A percentile compares a stretch with the other conserved stretches of the same genome.
Evolutionary conservation across 1,140 invertebrate species (phyloP).

Genomic region (Cydia splendana): DNA sequence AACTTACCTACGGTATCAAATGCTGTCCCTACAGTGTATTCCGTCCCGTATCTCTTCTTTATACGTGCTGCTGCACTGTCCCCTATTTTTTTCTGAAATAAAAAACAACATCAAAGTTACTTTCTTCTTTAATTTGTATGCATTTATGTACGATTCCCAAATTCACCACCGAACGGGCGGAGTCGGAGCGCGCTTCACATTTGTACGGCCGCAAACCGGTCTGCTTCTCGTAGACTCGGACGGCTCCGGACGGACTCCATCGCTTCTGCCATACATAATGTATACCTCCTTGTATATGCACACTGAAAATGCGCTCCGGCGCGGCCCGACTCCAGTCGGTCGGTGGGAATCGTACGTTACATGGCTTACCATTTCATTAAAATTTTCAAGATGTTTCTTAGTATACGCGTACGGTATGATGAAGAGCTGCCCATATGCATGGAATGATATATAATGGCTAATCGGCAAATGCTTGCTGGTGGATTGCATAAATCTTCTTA

Average conservation of each 20-base stretch:
- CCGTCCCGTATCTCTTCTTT: conserved; percentile 63
- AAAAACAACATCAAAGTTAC: not conserved
- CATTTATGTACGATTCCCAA: too few species aligned
- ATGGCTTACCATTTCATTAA: conserved; percentile 76
- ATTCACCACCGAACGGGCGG: too few species aligned
- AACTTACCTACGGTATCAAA: conserved; percentile 72
- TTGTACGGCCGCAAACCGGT: too few species aligned
- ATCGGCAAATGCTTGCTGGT: not conserved
- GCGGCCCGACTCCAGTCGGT: too few species aligned
- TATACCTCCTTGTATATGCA: too few species aligned
- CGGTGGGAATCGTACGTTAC: too few species aligned
- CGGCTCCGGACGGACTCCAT: too few species aligned
- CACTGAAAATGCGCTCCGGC: too few species aligned
- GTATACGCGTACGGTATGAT: conserved; percentile 77
- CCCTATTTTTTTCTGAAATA: conserved; percentile 76
- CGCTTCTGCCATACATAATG: too few species aligned
- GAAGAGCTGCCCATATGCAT: conserved; percentile 79
- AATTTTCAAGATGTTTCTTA: conserved; percentile 76
- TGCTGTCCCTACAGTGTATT: conserved; percentile 72
- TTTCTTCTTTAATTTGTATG: too few species aligned
- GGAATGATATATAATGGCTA: conserved; percentile 52
- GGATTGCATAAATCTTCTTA: not conserved
- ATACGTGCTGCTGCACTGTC: conserved; percentile 74
- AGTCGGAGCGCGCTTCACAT: too few species aligned
- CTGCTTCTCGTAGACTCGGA: too few species aligned